These are phyloP conservation scores for Elymnias hypermnestra DNA, from an alignment of 1,140 invertebrate species.

Conservation along the genomic window DNA sequence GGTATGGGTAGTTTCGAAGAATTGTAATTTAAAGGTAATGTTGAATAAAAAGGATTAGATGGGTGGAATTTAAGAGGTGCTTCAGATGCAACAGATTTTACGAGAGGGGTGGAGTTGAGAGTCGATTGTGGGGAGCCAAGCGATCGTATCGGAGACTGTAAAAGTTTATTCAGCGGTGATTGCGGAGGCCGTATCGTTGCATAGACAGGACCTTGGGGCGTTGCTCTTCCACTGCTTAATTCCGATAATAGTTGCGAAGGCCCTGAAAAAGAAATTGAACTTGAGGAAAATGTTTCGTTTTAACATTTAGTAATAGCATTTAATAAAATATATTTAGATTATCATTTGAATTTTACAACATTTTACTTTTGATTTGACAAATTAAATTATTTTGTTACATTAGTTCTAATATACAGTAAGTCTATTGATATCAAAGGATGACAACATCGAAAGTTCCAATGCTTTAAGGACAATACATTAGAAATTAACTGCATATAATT, in stretches of 20 bases:
- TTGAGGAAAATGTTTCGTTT: too few relatives aligned
- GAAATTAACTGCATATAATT: too few relatives aligned
- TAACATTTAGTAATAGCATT: too few relatives aligned
- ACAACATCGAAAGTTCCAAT: too few relatives aligned
- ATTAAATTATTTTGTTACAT: too few relatives aligned
- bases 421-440: too few relatives aligned
- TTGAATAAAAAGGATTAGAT: conserved; percentile 68
- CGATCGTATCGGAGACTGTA: conserved; percentile 41
- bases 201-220: conserved; percentile 61
- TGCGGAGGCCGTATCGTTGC: conserved; percentile 52
- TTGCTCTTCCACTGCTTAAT: conserved; percentile 46
- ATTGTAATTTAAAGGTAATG: conserved; percentile 60
- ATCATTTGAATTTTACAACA: too few relatives aligned
- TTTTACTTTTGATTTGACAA: too few relatives aligned
- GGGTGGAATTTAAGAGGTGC: conserved; percentile 57
- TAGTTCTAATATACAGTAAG: too few relatives aligned
- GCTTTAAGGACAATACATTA: too few relatives aligned
- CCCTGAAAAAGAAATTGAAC: conserved; percentile 52
- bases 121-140: conserved; percentile 43
- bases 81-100: conserved; percentile 43
- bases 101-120: conserved; percentile 45
- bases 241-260: conserved; percentile 65
- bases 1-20: conserved; percentile 65
- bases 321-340: too few relatives aligned
- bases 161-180: conserved; percentile 36